Base-by-base conservation (phyloP, 2,113 vertebrate species). In the Elephas maximus region DNA sequence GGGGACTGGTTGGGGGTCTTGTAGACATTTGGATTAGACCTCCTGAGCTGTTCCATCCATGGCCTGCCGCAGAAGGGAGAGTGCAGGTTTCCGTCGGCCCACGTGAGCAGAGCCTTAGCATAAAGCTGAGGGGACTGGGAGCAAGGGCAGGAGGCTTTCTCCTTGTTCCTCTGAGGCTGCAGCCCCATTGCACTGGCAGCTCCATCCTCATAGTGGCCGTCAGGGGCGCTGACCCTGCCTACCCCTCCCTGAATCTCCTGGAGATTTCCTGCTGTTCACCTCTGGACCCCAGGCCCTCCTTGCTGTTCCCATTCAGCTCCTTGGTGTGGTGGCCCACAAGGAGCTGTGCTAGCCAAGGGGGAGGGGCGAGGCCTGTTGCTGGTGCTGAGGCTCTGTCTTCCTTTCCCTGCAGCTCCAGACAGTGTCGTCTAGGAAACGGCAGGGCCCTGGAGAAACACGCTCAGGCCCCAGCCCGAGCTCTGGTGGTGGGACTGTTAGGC, bases 341-440 rank as follows among this genome's bases (percentile, higher is more conserved):
- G 93, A 97, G 82, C 88, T 93, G 63, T 44, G 44, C 83, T 94
- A 4, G 60, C 65, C 79, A n/a, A 91, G 62, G 85, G 96, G 97
- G 79, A 87, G 53, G 81, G 92, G 88, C 78, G 53, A 69, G 88
- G 90, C 89, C 21, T 95, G 93, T 88, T 79, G 67, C 81, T 94
- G 65, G 95, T 90, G 77, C 90, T 26, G 96, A 97, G 96, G 95
- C 83, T 48, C 10, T 48, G 48, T 78, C 90, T 97, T 96, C 89
- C 63, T 96, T 81, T 82, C 57, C 95, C 65, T 96, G 97, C 14
- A 0, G 90, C 96, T 96, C 62, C 26, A 95, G 97, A 94, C 80
- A 45, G 48, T 96, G 98, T 99, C 48, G 96, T 98, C 98, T 97
- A 97, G 98, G 98, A 98, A 98, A 98, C 98, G 48, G 48, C 92